Evolutionary conservation across 2,888 invertebrate species (phyloP), one percentile per base, ranked within the genome.

Genomic region (Elysia crispata): DNA sequence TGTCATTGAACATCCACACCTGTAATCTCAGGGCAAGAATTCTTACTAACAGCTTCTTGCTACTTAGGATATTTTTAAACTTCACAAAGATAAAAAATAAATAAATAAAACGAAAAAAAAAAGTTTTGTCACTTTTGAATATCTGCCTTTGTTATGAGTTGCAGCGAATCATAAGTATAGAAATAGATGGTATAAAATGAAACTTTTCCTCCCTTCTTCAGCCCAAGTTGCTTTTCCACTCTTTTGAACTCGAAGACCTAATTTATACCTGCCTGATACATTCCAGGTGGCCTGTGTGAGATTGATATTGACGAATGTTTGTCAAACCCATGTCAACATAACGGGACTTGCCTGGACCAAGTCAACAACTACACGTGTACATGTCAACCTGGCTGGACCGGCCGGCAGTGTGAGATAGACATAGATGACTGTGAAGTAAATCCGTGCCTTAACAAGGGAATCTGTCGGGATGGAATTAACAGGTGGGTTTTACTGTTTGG

Each of bases 251-350:
- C 70, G 20, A 70, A 54, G 13, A 54, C 54, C 13, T 60, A 60
- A 3, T 15, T 60, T 60, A 23, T 5, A 25, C 60, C 60, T 60
- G 6, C 11, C 5, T 6, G 3, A 11, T 30, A 31, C 49, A 1
- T 95, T 96, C 89, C 90, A 60, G 97, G 97, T 20, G 75, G 57
- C 1, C 84, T 85, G 80, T 90, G 90, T 81, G 86, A 88, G 64
- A 85, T 70, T 18, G 85, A 90, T 82, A 88, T 89, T n/a, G 83
- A 90, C 73, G 90, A 91, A 67, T 91, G 90, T 82, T 80, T 75
- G 11, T 83, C 86, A 8, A 75, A 78, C 8, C 89, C 89, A 0
- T 88, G 85, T 60, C 70, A 77, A n/a, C 64, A 84, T 69, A 80
- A 81, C 60, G 89, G 89, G 1, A 81, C 81, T 5, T 90, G 90